Evolutionary conservation across 2,113 vertebrate species (phyloP), one percentile per base, ranked within the genome.

Genomic region (Oxygymnocypris stewartii): DNA sequence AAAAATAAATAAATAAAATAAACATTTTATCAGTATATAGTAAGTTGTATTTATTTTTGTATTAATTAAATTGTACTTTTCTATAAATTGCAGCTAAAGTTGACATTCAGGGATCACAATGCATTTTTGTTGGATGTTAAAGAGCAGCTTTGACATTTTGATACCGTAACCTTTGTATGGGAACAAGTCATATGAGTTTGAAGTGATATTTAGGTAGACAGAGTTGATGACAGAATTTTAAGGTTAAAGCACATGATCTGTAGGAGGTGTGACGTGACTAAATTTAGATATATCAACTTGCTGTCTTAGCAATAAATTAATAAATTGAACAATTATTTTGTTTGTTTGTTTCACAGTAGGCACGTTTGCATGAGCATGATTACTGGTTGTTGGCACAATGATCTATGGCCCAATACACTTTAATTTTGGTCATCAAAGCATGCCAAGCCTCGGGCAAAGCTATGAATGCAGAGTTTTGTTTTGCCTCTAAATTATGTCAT

Each of bases 161-260:
- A 76, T 47, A 76, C 6, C 73, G 4, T 76, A n/a, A 23, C 23
- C 73, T 76, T 47, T 76, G n/a, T 76, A 6, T 25, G 12, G 40
- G n/a, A 76, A 75, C 10, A 75, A 47, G 73, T n/a, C 20, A 74
- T 23, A 25, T 3, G 12, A 75, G 73, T n/a, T 25, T 25, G n/a
- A 2, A 28, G 42, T 76, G 73, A 8, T 76, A 76, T 75, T 75
- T 28, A 25, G 12, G 73, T 14, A 3, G 73, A 76, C 73, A 47
- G 42, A 47, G n/a, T 2, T 1, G 40, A 47, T 76, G 73, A 47
- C 73, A 16, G 42, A 16, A 76, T 25, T 76, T 13, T 76, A 76
- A 76, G n/a, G 74, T 76, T 28, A 28, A 75, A 49, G 73, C n/a
- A 76, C 16, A 76, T 76, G 6, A 76, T 76, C 73, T 76, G n/a